Evolutionary conservation across 1,140 invertebrate species (phyloP).

Genomic region (Mylabris phalerata): DNA sequence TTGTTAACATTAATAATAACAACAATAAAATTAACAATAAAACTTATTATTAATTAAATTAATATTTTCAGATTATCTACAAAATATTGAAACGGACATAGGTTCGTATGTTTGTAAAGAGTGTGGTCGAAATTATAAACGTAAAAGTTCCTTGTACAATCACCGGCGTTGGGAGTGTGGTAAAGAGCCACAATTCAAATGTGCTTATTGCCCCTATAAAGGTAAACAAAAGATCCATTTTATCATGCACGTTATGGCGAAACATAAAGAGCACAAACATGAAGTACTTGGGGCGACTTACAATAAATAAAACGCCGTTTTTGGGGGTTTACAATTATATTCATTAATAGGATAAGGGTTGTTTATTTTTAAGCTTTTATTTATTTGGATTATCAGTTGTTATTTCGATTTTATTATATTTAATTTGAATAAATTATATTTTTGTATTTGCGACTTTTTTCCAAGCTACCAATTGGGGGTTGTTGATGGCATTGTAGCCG

Average conservation of each 20-base stretch:
- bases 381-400: neutral
- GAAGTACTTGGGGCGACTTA: constrained; percentile 6
- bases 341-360: neutral
- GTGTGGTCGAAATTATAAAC: constrained; percentile 33
- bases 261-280: constrained; percentile 35
- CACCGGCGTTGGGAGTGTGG: constrained; percentile 52
- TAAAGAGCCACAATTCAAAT: constrained; percentile 51
- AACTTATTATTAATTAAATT: neutral
- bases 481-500: too few relatives aligned
- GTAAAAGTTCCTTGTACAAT: constrained; percentile 45
- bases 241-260: constrained; percentile 31
- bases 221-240: constrained; percentile 35
- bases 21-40: neutral
- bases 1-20: neutral
- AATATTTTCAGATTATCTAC: neutral
- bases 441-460: neutral
- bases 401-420: neutral
- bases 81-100: too few relatives aligned
- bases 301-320: neutral
- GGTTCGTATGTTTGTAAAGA: constrained; percentile 13
- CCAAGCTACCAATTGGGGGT: neutral
- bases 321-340: neutral
- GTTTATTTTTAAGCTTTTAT: neutral
- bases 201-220: constrained; percentile 46
- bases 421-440: neutral